Base-by-base conservation (phyloP, 2,113 vertebrate genomes). In the Sisor rabdophorus region DNA sequence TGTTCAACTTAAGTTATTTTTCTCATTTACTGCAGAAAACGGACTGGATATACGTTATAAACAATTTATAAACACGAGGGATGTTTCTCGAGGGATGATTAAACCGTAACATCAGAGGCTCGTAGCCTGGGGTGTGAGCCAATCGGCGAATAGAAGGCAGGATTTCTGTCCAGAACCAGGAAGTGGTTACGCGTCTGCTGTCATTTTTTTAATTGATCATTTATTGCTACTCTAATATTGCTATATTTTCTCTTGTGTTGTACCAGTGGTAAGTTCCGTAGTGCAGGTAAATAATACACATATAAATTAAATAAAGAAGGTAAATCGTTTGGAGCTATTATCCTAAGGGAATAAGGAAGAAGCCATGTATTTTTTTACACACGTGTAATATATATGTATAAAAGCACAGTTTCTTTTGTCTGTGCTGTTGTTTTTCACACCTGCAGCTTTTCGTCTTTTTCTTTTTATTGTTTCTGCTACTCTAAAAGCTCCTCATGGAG, bases 401-500 rank as follows among this genome's bases (percentile, higher is more conserved):
- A 47, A 26, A 24, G 4, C 15, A 36, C 32, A 20, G 17, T 28
- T 13, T 6, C 10, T 16, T 47, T 22, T 47, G 0, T 15, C 13
- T 7, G 3, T 54, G 53, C 20, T 54, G 4, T 19, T 48, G n/a
- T 67, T n/a, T 44, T 16, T 16, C n/a, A n/a, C 53, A 54, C 53
- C n/a, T 24, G 3, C 1, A 7, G 16, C 3, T 28, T 32, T 28
- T 6, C 0, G 3, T 30, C 24, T 28, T 15, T 26, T 9, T 44
- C 15, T 13, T 15, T 19, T 2, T 61, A 2, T 36, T 36, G 32
- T 61, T 7, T 59, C 11, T 68, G 36, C 9, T 50, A 11, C 52
- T 71, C n/a, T 20, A 40, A 20, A 22, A 44, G 40, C 53, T 40
- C 26, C 7, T 17, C 47, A 90, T 90, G 90, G 89, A 91, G 65